Evolutionary conservation across 1,140 invertebrate species (phyloP), one percentile per base, ranked within the genome.

Genomic region (Vollenhovia emeryi): DNA sequence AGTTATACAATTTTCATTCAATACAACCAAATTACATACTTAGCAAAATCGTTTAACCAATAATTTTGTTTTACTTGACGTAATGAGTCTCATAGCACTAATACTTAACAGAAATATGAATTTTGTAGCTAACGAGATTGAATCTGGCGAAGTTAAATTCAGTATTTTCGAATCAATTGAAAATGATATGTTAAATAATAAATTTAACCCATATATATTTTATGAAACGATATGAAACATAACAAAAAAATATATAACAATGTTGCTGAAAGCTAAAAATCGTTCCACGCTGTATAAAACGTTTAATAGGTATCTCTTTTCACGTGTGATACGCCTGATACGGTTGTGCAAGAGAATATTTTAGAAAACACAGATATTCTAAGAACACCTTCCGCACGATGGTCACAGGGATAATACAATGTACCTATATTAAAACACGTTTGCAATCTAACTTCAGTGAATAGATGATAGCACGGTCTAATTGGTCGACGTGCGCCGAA

Each of bases 401-500:
- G 45, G 43, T 68, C 33, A 62, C 21, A 40, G 5, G 21, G 21
- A 79, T 79, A 79, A 57, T 50, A 55, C 45, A 48, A 50, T 5
- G 6, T 50, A 18, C n/a, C n/a, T 48, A 50, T 59, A 73, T 82
- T 82, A 45, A 80, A 73, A 52, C 78, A 82, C 78, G 78, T 82
- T 50, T 74, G 74, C 73, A 89, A 89, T 89, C 75, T 89, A 90
- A 90, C 85, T 89, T 90, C 43, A 86, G 69, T 43, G 88, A 76
- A 68, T 66, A 48, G 45, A 68, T 74, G 48, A 21, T 59, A 80
- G 21, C 27, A n/a, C 76, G 69, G 60, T 90, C 88, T 90, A 90
- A 90, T 90, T 90, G 88, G 88, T 60, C 71, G 88, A 90, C 88
- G 88, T 85, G 87, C 73, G 43, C 50, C 85, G 87, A 87, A 83